Percentiles rank a stretch among this genome's conserved stretches.
These are phyloP conservation scores for Osmerus mordax DNA, from an alignment of 2,113 vertebrate genomes.

Conservation along the genomic window DNA sequence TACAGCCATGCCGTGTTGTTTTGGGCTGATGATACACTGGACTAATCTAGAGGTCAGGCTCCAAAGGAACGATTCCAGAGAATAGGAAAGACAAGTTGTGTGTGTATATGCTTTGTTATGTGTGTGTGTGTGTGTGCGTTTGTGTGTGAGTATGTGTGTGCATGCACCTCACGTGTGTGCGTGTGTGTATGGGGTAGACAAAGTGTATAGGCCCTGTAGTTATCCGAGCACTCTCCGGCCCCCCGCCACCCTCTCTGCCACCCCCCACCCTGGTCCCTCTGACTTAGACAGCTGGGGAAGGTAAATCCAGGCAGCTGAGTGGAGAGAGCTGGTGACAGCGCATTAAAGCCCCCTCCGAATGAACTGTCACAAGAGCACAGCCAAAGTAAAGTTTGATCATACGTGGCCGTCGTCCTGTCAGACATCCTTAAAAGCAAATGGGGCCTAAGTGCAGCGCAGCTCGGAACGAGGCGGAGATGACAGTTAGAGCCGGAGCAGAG, in stretches of 20 bases:
- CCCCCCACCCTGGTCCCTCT: conserved; percentile 49
- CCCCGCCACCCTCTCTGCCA: conserved; percentile 18
- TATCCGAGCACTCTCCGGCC: conserved; percentile 41
- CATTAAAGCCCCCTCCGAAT: conserved; percentile 75
- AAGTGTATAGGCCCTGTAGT: conserved; percentile 49
- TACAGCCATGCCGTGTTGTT: no score
- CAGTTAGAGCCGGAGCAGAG: conserved; percentile 59
- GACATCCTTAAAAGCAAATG: conserved; percentile 79
- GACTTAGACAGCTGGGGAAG: conserved; percentile 72
- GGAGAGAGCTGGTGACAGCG: conserved; percentile 73
- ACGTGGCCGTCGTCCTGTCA: conserved; percentile 73
- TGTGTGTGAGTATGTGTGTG: no score
- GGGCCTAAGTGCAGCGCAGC: conserved; percentile 73
- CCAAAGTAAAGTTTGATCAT: conserved; percentile 73
- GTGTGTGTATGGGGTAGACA: not conserved
- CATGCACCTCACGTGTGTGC: no score
- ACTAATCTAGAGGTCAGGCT: no score
- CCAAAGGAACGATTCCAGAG: no score
- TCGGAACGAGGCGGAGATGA: conserved; percentile 68
- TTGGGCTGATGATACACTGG: no score
- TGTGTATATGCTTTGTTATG: no score
- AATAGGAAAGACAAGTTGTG: no score
- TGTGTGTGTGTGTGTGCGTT: no score
- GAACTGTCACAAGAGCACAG: conserved; percentile 72
- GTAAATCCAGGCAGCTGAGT: conserved; percentile 74